Evolutionary conservation across 2,888 invertebrate genomes (phyloP), one percentile per base, ranked within the genome.

Genomic region (Eurois occulta): DNA sequence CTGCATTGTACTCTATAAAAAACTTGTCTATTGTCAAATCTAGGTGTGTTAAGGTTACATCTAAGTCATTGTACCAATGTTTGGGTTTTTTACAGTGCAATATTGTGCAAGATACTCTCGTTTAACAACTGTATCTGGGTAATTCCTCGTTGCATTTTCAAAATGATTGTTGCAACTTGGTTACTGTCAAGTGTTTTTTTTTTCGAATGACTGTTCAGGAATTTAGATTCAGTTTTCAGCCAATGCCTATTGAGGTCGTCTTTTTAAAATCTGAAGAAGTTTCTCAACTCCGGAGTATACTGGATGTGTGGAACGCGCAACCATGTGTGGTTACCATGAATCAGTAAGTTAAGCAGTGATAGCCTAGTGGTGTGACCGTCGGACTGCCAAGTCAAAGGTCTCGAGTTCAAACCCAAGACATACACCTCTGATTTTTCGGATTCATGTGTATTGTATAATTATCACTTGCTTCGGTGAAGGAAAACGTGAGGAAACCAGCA

Each of bases 1-100:
- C 21, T 13, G 38, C n/a, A n/a, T n/a, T 16, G 48, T 24, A 24
- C 24, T 62, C 24, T 35, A 58, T 24, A 60, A 58, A 32, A 75
- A 41, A 48, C 7, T 28, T 28, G 11, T 43, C 8, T 32, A 52
- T 77, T 62, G 84, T 78, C 11, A 38, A 78, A 62, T 11, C 43
- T 78, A 64, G 77, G 64, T n/a, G 78, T 78, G 60, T 38, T 84
- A 62, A 78, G 79, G 84, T n/a, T n/a, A n/a, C 84, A 76, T 46
- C 38, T 35, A n/a, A 65, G n/a, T 83, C 41, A 68, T 64, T 77
- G 66, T 46, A 41, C 32, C 35, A 64, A 69, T 69, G 24, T 64
- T 73, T 58, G 65, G 77, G 80, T 58, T 74, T 80, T 81, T 83
- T 75, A 72, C 18, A 3, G 38, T 43, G 35, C 74, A 72, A 24